Percentiles rank a stretch among this genome's conserved stretches.
Evolutionary conservation across 64 coral and sea anemone genomes (phyloP).

Genomic region (Astreopora myriophthalma): DNA sequence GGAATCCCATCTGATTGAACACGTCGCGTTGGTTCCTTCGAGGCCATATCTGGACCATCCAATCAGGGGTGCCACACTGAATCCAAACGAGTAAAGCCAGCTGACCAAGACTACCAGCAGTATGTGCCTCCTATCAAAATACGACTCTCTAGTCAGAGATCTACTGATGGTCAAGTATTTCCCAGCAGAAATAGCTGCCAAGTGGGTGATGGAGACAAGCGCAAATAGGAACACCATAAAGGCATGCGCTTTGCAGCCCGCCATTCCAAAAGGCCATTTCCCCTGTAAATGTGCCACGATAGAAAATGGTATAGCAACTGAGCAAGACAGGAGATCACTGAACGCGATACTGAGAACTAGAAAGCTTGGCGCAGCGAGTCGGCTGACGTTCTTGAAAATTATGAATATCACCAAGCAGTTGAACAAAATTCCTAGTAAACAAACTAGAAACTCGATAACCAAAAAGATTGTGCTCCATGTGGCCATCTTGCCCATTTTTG

Average conservation of each 20-base stretch:
- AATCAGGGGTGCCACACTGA: slow-evolving; percentile 18
- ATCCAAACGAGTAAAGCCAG: slow-evolving; percentile 40
- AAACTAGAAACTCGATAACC: background rate
- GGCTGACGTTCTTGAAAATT: slow-evolving; percentile 8
- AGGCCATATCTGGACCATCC: slow-evolving; percentile 59
- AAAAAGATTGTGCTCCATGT: background rate
- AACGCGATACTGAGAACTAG: slow-evolving; percentile 50
- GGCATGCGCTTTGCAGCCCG: slow-evolving; percentile 46
- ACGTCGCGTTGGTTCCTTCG: slow-evolving; percentile 45
- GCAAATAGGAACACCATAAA: slow-evolving; percentile 56
- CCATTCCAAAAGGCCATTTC: slow-evolving; percentile 19
- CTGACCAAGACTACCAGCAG: background rate
- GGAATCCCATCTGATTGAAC: slow-evolving; percentile 45
- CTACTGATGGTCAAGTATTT: slow-evolving; percentile 64
- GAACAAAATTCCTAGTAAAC: background rate
- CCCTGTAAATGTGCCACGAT: background rate
- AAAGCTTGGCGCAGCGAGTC: slow-evolving; percentile 1
- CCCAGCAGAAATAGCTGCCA: slow-evolving; percentile 41
- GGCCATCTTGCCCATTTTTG: background rate
- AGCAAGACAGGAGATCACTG: slow-evolving; percentile 51
- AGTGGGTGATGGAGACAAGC: slow-evolving; percentile 54
- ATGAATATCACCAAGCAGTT: slow-evolving; percentile 35
- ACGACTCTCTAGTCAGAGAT: background rate
- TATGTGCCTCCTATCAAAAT: slow-evolving; percentile 17
- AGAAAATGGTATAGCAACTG: slow-evolving; percentile 45